Evolutionary conservation across 2,797 vertebrate genomes (phyloP).

Genomic region (Microctenopoma stevenorrisi): DNA sequence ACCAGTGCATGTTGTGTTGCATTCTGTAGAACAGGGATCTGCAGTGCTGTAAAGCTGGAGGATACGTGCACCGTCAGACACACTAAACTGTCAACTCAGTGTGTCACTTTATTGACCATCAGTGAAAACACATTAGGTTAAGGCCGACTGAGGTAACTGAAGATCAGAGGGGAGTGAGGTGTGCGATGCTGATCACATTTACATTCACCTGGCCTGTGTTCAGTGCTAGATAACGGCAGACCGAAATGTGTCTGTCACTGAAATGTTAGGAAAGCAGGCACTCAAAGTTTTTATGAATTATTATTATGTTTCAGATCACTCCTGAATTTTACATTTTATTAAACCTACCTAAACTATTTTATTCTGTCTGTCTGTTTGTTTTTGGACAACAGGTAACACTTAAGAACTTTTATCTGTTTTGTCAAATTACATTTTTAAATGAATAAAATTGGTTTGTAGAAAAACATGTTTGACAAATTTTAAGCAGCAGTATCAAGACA

Average conservation of each 20-base stretch:
- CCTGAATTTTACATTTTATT: too few relatives aligned
- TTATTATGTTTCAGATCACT: too few relatives aligned
- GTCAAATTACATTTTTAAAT: too few relatives aligned
- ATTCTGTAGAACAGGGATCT: background rate
- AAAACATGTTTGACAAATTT: background rate
- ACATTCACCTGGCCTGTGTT: background rate
- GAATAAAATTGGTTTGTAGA: too few relatives aligned
- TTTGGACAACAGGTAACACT: too few relatives aligned
- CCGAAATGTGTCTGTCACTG: background rate
- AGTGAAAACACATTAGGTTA: constrained; percentile 3
- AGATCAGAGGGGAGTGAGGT: constrained; percentile 22
- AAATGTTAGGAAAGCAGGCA: too few relatives aligned
- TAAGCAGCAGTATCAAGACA: too few relatives aligned
- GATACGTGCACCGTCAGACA: constrained; percentile 7
- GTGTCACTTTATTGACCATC: background rate
- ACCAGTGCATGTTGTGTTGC: background rate
- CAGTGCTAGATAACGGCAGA: background rate
- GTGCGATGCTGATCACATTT: background rate
- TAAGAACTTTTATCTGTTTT: too few relatives aligned
- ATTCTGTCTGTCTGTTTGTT: too few relatives aligned
- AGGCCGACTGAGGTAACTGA: constrained; percentile 25
- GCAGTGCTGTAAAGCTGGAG: constrained; percentile 9
- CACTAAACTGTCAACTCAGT: constrained; percentile 33
- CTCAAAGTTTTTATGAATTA: too few relatives aligned
- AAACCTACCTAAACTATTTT: too few relatives aligned